These are phyloP conservation scores for Mnemiopsis leidyi DNA, from an alignment of 37 sponge, comb jelly and placozoan species.

Conservation along the genomic window DNA sequence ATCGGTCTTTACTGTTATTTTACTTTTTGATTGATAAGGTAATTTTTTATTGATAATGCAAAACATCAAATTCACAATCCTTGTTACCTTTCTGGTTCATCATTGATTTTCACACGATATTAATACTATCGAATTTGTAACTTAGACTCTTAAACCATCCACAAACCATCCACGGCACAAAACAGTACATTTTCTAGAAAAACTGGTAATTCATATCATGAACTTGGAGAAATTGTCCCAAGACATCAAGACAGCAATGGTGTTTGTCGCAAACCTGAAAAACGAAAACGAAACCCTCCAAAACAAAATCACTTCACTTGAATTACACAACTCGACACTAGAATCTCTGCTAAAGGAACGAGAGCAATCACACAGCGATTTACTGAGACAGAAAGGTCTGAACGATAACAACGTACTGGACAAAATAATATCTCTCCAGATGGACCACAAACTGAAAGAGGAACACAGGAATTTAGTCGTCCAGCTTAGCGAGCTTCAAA, in stretches of 20 bases:
- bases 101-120: no score
- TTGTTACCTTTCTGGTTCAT: no score
- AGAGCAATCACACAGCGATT: background rate
- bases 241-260: constrained; percentile 5
- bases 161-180: no score
- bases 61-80: no score
- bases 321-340: background rate
- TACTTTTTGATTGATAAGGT: no score
- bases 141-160: no score
- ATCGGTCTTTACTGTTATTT: no score
- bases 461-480: background rate
- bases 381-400: background rate
- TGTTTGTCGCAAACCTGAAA: background rate
- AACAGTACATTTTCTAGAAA: no score
- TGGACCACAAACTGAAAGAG: constrained; percentile 38
- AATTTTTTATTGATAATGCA: no score
- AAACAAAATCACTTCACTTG: constrained; percentile 9
- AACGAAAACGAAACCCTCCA: constrained; percentile 33
- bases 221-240: background rate
- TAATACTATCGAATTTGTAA: no score
- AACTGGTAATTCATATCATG: no score
- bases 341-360: background rate
- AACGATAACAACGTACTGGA: constrained; percentile 38
- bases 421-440: constrained; percentile 35
- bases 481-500: background rate